Percentiles rank a stretch among this genome's conserved stretches.
Conservation (phyloP, 2,797 vertebrate genomes). For the Hyperoplus lanceolatus region DNA sequence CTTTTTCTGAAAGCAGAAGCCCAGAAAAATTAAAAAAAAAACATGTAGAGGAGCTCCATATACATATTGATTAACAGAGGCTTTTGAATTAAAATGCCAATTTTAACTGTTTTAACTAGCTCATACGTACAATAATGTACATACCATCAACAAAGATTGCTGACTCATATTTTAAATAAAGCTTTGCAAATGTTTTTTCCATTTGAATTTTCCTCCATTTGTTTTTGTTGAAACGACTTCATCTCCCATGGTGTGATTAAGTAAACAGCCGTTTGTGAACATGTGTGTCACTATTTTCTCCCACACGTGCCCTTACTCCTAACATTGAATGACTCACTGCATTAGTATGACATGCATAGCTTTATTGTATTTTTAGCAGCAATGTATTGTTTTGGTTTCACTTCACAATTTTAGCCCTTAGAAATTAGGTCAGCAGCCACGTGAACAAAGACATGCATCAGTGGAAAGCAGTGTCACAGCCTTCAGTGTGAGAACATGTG, state of each 20-base stretch:
- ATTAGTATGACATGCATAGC: slow-evolving; percentile 31
- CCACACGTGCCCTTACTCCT: slow-evolving; percentile 25
- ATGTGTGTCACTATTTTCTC: slow-evolving; percentile 10
- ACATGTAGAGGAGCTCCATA: slow-evolving; percentile 25
- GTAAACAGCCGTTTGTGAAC: slow-evolving; percentile 12
- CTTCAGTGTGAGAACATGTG: slow-evolving; percentile 19
- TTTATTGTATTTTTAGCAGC: slow-evolving; percentile 20
- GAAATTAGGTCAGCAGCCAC: slow-evolving; percentile 8
- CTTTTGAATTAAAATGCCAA: too few species aligned
- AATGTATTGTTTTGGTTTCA: slow-evolving; percentile 59
- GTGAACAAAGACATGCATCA: slow-evolving; percentile 25
- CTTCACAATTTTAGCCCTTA: slow-evolving; percentile 20
- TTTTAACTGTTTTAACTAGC: background rate
- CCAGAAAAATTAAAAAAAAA: background rate
- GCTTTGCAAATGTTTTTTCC: background rate
- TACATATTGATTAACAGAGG: slow-evolving; percentile 1
- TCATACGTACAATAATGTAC: background rate
- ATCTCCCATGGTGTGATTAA: background rate
- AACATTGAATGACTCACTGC: slow-evolving; percentile 55
- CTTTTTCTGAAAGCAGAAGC: slow-evolving; percentile 78
- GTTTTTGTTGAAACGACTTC: background rate
- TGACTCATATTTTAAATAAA: background rate
- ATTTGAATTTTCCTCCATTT: slow-evolving; percentile 7
- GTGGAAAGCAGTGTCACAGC: slow-evolving; percentile 28
- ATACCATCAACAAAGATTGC: background rate